Evolutionary conservation across 2,113 vertebrate genomes (phyloP).

Genomic region (Puntigrus tetrazona): DNA sequence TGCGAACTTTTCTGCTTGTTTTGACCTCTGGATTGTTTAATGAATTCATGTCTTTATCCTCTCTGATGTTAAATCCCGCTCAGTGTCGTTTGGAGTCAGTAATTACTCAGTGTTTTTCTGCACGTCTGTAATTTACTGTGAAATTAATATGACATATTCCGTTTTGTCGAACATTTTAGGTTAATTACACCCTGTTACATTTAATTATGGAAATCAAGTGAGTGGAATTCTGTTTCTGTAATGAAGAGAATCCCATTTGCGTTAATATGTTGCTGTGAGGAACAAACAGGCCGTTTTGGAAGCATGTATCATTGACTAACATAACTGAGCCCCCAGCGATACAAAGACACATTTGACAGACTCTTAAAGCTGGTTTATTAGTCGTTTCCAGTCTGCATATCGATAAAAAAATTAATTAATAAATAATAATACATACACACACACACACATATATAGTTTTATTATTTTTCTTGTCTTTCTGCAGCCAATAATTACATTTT

Average conservation of each 20-base stretch:
- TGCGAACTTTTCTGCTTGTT: conserved; percentile 13
- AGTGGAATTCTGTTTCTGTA: conserved; percentile 45
- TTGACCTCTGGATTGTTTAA: conserved; percentile 42
- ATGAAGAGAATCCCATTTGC: conserved; percentile 35
- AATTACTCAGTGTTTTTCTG: conserved; percentile 38
- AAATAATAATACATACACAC: too few species aligned
- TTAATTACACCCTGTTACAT: conserved; percentile 52
- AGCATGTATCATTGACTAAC: not conserved
- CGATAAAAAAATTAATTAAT: too few species aligned
- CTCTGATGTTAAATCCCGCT: conserved; percentile 36
- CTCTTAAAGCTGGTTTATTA: not conserved
- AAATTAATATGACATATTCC: conserved; percentile 55
- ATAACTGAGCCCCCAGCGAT: conserved; percentile 9
- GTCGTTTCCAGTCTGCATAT: not conserved
- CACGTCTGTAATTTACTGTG: conserved; percentile 53
- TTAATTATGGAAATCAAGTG: conserved; percentile 56
- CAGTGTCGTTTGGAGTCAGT: conserved; percentile 18
- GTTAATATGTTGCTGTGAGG: conserved; percentile 37
- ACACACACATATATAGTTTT: too few species aligned
- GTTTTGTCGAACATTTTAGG: conserved; percentile 49
- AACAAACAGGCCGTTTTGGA: not conserved
- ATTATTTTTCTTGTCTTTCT: not conserved
- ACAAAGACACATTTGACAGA: conserved; percentile 8
- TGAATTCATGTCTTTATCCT: conserved; percentile 18
- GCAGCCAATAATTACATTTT: not conserved